Evolutionary conservation across 2,113 vertebrate species (phyloP).

Genomic region (Gymnobelideus leadbeateri): DNA sequence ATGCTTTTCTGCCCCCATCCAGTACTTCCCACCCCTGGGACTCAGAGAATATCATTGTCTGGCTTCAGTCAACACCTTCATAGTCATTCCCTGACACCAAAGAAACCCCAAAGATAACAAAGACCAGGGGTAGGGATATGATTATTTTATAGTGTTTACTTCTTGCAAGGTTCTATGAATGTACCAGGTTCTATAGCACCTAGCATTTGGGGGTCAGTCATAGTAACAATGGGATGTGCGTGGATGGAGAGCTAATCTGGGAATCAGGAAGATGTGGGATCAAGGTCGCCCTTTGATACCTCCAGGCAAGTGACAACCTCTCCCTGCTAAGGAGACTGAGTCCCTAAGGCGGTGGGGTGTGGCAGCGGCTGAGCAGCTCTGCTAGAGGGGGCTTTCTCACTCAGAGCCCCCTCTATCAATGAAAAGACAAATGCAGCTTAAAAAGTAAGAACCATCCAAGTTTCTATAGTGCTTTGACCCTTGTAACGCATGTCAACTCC

Average conservation of each 20-base stretch:
- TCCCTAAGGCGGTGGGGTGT: no score
- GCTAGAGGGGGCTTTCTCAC: neutral
- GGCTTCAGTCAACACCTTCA: neutral
- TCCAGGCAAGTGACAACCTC: neutral
- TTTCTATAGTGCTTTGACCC: no score
- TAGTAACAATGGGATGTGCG: neutral
- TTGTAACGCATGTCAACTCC: neutral
- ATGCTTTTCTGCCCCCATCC: slow-evolving; percentile 20
- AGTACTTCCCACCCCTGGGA: no score
- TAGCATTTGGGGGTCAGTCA: neutral
- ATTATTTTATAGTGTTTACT: no score
- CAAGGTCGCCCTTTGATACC: no score
- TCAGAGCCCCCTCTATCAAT: neutral
- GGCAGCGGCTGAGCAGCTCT: no score
- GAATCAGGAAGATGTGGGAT: neutral
- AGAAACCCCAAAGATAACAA: neutral
- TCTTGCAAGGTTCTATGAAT: no score
- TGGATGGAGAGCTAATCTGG: neutral
- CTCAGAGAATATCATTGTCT: neutral
- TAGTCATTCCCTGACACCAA: neutral
- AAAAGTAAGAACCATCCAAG: no score
- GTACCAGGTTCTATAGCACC: neutral
- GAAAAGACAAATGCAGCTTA: neutral
- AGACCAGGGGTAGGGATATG: no score
- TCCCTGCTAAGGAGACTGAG: no score